Conservation (phyloP, 2,797 vertebrate genomes). For the Chaunax sp. region DNA sequence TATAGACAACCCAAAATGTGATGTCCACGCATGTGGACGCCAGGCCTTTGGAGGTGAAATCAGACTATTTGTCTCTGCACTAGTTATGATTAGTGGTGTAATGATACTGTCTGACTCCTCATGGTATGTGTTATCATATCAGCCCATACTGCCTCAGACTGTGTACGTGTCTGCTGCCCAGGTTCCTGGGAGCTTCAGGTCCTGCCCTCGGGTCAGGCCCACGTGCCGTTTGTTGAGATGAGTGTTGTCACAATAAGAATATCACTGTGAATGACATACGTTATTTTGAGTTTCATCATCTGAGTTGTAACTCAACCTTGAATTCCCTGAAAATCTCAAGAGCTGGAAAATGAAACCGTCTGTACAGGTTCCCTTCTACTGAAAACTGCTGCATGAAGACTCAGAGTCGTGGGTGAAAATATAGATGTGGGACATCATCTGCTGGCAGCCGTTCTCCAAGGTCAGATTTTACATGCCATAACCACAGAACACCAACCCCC, state of each 20-base stretch:
- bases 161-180: neutral
- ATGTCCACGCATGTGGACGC: too few species aligned
- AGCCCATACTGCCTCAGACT: too few species aligned
- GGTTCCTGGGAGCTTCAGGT: too few species aligned
- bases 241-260: neutral
- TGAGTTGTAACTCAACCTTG: neutral
- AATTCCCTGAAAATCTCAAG: constrained; percentile 13
- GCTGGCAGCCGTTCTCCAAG: neutral
- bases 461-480: neutral
- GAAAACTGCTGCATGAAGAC: neutral
- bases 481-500: too few species aligned
- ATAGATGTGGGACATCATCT: neutral
- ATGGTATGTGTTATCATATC: too few species aligned
- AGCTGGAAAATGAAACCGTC: neutral
- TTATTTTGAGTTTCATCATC: neutral
- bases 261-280: neutral
- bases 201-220: neutral
- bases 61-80: too few species aligned
- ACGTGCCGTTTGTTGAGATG: neutral
- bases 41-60: too few species aligned
- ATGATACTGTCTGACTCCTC: too few species aligned
- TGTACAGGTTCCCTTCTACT: neutral
- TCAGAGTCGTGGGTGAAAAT: too few species aligned
- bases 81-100: too few species aligned
- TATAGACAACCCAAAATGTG: too few species aligned